phyloP scores from a whole-genome alignment of 2,888 invertebrate species.

The Halictus quadricinctus region DNA sequence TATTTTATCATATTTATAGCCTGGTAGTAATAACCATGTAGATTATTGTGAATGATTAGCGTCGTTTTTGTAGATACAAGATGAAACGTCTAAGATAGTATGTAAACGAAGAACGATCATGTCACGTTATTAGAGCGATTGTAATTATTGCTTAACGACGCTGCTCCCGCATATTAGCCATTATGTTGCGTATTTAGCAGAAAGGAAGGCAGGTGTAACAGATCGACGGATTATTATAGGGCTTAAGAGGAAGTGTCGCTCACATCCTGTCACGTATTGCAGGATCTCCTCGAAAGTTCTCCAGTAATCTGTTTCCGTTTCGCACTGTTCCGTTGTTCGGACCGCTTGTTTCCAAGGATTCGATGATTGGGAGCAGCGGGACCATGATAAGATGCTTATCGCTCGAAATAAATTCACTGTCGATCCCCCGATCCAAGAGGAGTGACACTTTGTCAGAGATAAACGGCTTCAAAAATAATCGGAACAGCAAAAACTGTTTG shows the following conservation, averaged over 20 bases:
- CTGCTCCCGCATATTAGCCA: conserved; percentile 72
- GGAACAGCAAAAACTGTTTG: no score
- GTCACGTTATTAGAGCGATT: background rate
- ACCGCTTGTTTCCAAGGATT: background rate
- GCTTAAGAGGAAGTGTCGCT: conserved; percentile 78
- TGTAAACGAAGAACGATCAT: background rate
- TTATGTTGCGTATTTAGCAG: conserved; percentile 73
- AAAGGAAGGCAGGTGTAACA: conserved; percentile 76
- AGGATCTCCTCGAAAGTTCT: conserved; percentile 40
- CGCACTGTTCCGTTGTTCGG: conserved; percentile 23
- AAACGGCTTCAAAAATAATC: background rate
- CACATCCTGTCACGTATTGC: conserved; percentile 74
- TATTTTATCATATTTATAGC: background rate
- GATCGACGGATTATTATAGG: conserved; percentile 72
- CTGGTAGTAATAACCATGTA: background rate
- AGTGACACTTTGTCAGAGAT: background rate
- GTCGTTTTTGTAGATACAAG: background rate
- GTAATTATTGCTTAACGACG: conserved; percentile 71
- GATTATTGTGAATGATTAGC: background rate
- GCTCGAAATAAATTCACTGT: background rate
- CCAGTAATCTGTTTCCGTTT: conserved; percentile 56
- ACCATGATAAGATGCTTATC: background rate
- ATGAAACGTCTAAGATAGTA: background rate
- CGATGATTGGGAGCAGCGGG: background rate
- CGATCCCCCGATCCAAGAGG: background rate